Base-by-base conservation (phyloP, 1,140 invertebrate species). In the Diorhabda sublineata region DNA sequence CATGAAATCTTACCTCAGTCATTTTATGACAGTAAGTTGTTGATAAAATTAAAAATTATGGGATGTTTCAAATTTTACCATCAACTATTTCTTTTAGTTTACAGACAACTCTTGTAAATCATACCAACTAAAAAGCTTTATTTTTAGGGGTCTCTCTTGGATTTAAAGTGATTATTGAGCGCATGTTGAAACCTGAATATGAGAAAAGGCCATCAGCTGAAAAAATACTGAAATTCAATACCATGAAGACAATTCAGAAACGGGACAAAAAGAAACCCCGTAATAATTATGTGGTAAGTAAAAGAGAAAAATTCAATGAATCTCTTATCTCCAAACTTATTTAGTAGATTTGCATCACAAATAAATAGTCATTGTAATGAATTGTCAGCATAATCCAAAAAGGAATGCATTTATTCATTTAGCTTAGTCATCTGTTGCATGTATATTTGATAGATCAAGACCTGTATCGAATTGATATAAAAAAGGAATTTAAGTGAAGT, bases 11-110 rank as follows among this genome's bases (percentile, higher is more conserved):
- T 71, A 52, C 75, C 73, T 26, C 59, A 11, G 26, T 8, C 57
- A 41, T 73, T 73, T 56, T 69, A 75, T 68, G 67, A 72, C 3
- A 70, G 74, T 75, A 72, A 69, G 71, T 59, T n/a, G 59, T 57
- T 52, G 47, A 8, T 52, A 4, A 6, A 52, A n/a, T 8, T 52
- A 52, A 52, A 52, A 52, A 52, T 52, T 8, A 52, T 52, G 2
- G 8, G 8, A 52, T 6, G 45, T 1, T 52, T 52, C 45, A 52
- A 41, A 44, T n/a, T 2, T 57, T 8, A 57, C 61, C 0, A 8
- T 52, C 3, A 65, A 44, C 5, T 6, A 65, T 26, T 8, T n/a
- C 41, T 5, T 26, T 4, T 44, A 11, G 5, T 44, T 45, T 11
- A 7, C n/a, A 45, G 47, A 59, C 58, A 59, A 59, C 41, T 64